These are phyloP conservation scores for Stenotaenia linearis DNA, from an alignment of 2,888 invertebrate species.

Conservation along the genomic window DNA sequence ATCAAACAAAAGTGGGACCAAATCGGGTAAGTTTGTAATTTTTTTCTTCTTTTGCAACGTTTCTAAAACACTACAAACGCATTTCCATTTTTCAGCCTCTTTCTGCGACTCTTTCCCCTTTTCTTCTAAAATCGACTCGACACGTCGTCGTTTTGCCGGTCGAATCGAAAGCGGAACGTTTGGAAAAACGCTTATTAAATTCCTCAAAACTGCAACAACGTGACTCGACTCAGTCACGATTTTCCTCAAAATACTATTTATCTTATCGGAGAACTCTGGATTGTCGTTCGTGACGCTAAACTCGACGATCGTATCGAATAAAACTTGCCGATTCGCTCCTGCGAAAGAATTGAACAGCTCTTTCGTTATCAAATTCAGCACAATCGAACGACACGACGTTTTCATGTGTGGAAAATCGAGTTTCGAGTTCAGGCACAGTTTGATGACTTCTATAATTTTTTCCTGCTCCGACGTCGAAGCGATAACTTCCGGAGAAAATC, in stretches of 20 bases:
- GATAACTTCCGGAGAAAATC: neutral
- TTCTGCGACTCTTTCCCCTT: neutral
- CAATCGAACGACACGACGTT: neutral
- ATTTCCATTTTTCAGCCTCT: conserved; percentile 61
- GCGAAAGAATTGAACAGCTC: neutral
- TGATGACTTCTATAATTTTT: neutral
- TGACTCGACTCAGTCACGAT: neutral
- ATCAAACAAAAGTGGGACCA: conserved; percentile 71
- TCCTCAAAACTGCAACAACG: neutral
- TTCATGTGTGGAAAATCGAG: neutral
- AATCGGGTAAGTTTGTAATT: conserved; percentile 58
- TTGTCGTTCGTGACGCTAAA: neutral
- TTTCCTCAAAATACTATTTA: neutral
- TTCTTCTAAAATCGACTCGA: neutral
- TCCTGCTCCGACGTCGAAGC: neutral
- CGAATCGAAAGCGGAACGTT: neutral
- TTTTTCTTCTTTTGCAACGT: conserved; percentile 79
- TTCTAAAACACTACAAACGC: conserved; percentile 73
- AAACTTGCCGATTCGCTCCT: neutral
- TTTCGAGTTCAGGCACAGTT: neutral
- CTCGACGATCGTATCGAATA: neutral
- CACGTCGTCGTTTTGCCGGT: neutral
- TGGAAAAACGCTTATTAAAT: neutral
- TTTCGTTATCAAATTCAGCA: neutral
- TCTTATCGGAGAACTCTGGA: neutral